Conservation (phyloP, 2,797 vertebrate genomes). For the Erithacus rubecula region DNA sequence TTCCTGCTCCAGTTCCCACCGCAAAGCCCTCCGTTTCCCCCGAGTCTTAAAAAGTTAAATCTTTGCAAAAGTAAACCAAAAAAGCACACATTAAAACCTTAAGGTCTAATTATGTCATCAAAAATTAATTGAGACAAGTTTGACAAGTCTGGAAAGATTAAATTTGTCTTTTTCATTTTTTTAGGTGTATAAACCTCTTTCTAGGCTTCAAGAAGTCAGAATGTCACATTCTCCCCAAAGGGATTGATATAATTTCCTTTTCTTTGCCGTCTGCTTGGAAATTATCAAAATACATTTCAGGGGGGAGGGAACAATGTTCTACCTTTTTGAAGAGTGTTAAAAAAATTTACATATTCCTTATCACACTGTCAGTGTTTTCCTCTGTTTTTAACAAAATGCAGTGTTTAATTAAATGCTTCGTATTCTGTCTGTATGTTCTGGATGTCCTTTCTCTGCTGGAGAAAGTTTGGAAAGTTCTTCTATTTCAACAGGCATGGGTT, state of each 20-base stretch:
- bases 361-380: background rate
- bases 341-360: constrained; percentile 23
- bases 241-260: constrained; percentile 29
- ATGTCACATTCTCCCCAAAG: constrained; percentile 39
- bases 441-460: background rate
- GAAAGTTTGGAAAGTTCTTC: background rate
- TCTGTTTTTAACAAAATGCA: background rate
- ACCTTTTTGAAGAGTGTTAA: background rate
- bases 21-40: background rate
- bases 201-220: constrained; percentile 52
- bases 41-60: constrained; percentile 7
- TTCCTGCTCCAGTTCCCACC: constrained; percentile 50
- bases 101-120: constrained; percentile 59
- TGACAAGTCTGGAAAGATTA: constrained; percentile 58
- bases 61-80: constrained; percentile 48
- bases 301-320: background rate
- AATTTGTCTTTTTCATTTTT: constrained; percentile 4
- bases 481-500: accelerated
- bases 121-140: constrained; percentile 63
- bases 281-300: constrained; percentile 43
- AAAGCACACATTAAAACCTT: background rate
- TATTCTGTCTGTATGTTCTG: background rate
- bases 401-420: background rate
- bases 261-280: background rate
- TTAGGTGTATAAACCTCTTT: constrained; percentile 46